Evolutionary conservation across 2,797 vertebrate species (phyloP).

Genomic region (Sebastes jordani): DNA sequence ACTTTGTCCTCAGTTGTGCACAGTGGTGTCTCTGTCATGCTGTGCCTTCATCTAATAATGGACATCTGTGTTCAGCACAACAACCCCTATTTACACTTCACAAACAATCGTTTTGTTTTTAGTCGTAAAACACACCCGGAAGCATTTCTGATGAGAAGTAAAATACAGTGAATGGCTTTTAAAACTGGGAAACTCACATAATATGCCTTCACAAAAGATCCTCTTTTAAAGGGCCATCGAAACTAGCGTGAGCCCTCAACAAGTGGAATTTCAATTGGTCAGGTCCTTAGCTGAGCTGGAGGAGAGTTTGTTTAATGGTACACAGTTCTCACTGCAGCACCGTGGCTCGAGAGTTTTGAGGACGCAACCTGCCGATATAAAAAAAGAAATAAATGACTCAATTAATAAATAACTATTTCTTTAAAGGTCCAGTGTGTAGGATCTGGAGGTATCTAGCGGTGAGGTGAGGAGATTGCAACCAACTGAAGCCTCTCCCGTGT

Average conservation of each 20-base stretch:
- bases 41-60: neutral
- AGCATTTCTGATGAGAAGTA: neutral
- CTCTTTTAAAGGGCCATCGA: constrained; percentile 2
- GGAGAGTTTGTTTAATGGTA: neutral
- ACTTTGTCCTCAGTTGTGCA: constrained; percentile 15
- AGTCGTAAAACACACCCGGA: neutral
- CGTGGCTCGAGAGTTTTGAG: too few relatives aligned
- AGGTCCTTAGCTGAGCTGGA: neutral
- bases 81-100: constrained; percentile 29
- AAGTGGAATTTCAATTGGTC: constrained; percentile 10
- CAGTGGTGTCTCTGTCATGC: constrained; percentile 22
- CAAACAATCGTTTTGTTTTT: constrained; percentile 10
- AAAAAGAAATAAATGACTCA: too few relatives aligned
- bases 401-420: too few relatives aligned
- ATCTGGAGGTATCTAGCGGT: too few relatives aligned
- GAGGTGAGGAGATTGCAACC: too few relatives aligned
- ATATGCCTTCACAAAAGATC: neutral
- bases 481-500: too few relatives aligned
- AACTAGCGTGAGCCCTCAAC: neutral
- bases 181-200: constrained; percentile 3
- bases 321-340: neutral
- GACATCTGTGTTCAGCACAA: constrained; percentile 17
- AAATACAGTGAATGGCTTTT: neutral
- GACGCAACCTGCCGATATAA: too few relatives aligned
- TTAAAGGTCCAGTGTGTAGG: too few relatives aligned